Percentiles rank a stretch among this genome's conserved stretches.
Conservation (phyloP, 2,113 vertebrate genomes). For the Candoia aspera region DNA sequence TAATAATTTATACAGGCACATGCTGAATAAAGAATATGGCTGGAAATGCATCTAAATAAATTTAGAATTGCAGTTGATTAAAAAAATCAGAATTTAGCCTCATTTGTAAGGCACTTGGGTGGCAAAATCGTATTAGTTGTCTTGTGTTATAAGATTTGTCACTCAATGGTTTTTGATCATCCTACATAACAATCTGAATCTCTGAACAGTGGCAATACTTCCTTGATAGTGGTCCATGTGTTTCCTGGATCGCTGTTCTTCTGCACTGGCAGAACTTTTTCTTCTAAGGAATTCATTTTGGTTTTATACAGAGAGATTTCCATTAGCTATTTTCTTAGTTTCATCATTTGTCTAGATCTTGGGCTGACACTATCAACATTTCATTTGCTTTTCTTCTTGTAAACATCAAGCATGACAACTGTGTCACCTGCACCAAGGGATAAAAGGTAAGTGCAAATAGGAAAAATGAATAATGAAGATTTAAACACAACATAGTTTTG, state of each 20-base stretch:
- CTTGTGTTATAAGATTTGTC: not conserved
- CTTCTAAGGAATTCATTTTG: not conserved
- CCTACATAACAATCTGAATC: not conserved
- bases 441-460: conserved; percentile 28
- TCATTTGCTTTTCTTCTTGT: conserved; percentile 69
- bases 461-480: not conserved
- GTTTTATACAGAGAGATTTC: conserved; percentile 56
- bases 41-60: conserved; percentile 74
- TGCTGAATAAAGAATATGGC: conserved; percentile 54
- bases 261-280: not conserved
- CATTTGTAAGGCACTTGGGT: not conserved
- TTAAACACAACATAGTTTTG: not conserved
- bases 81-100: not conserved
- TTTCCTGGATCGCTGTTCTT: not conserved
- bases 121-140: not conserved
- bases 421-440: conserved; percentile 67
- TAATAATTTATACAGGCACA: conserved; percentile 77
- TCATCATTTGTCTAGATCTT: conserved; percentile 23
- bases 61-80: not conserved
- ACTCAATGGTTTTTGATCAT: not conserved
- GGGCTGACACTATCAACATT: conserved; percentile 35
- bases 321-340: conserved; percentile 52
- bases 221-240: not conserved
- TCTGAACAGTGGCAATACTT: not conserved
- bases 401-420: conserved; percentile 46